Percentiles rank a stretch among this genome's conserved stretches.
phyloP scores from a whole-genome alignment of 2,797 vertebrate species.

The Hemitrygon akajei region DNA sequence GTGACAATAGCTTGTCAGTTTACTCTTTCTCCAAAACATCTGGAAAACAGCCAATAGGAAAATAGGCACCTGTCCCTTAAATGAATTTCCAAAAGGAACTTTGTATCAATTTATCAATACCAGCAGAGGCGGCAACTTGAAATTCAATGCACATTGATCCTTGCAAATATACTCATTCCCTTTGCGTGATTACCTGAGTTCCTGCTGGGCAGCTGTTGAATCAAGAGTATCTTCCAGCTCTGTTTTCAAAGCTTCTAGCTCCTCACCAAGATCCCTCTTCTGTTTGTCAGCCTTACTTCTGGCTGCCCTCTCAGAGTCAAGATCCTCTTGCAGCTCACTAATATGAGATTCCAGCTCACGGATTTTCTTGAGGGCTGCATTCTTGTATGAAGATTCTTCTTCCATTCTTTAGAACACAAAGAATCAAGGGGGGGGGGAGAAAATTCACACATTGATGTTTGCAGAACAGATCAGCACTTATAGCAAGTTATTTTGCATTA shows the following conservation, averaged over 20 bases:
- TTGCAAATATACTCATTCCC: neutral
- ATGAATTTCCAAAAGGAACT: neutral
- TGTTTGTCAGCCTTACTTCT: slow-evolving; percentile 91
- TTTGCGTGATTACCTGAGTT: slow-evolving; percentile 66
- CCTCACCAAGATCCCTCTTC: slow-evolving; percentile 88
- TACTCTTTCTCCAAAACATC: neutral
- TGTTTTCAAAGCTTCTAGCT: slow-evolving; percentile 91
- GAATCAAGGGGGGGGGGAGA: slow-evolving; percentile 24
- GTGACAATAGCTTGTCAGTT: neutral
- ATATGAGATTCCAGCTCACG: slow-evolving; percentile 91
- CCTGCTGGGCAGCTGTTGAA: slow-evolving; percentile 90
- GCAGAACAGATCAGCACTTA: neutral
- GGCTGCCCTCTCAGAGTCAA: slow-evolving; percentile 81
- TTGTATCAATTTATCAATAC: neutral
- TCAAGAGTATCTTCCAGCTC: slow-evolving; percentile 94
- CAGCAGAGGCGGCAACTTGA: neutral
- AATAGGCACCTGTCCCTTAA: neutral
- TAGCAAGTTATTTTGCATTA: neutral
- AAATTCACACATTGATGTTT: neutral
- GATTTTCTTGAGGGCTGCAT: slow-evolving; percentile 90
- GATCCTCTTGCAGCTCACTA: slow-evolving; percentile 87
- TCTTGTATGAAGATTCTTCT: slow-evolving; percentile 91
- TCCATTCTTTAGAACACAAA: slow-evolving; percentile 70
- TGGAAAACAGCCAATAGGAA: neutral
- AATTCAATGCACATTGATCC: neutral